Conservation (phyloP, 2,113 vertebrate species). For the Dryoscopus gambensis region DNA sequence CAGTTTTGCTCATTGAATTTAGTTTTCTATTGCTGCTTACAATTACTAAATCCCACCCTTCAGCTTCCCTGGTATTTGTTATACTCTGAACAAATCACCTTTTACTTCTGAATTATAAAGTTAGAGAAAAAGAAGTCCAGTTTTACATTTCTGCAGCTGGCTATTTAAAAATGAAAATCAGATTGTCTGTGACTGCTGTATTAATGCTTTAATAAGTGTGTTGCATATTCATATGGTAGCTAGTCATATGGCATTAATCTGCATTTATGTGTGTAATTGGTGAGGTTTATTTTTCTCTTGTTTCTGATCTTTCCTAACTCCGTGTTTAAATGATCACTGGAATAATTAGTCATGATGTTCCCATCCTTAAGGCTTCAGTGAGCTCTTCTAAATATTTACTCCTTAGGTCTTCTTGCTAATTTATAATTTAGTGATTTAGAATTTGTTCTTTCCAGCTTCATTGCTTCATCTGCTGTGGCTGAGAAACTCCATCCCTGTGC, state of each 20-base stretch:
- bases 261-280: neutral
- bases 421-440: neutral
- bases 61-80: neutral
- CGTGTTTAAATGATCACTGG: neutral
- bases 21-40: neutral
- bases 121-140: neutral
- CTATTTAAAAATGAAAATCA: neutral
- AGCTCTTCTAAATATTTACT: slow-evolving; percentile 20
- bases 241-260: neutral
- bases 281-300: neutral
- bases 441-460: neutral
- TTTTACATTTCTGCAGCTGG: neutral
- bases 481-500: neutral
- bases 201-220: neutral
- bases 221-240: neutral
- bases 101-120: neutral
- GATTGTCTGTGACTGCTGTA: neutral
- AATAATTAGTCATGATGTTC: neutral
- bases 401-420: neutral
- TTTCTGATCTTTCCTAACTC: neutral
- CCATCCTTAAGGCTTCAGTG: neutral
- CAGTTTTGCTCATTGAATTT: neutral
- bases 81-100: neutral
- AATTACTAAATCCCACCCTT: neutral
- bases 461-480: neutral